Conservation (phyloP, 2,888 invertebrate species). For the Suillia variegata region DNA sequence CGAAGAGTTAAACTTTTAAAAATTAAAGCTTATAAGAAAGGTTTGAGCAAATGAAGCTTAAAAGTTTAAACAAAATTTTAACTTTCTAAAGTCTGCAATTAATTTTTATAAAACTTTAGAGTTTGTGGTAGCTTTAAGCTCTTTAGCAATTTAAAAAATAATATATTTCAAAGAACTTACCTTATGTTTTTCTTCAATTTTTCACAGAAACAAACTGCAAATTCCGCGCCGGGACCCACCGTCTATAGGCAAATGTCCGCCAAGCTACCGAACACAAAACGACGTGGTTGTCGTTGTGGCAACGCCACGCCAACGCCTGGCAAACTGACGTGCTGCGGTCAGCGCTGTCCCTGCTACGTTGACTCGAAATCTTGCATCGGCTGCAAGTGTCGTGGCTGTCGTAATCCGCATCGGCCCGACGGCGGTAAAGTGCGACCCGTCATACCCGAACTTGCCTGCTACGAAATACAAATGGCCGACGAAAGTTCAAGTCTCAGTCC, state of each 20-base stretch:
- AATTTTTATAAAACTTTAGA: no score
- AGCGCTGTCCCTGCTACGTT: constrained; percentile 92
- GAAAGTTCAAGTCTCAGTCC: constrained; percentile 38
- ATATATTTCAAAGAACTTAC: constrained; percentile 4
- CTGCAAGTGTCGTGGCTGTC: constrained; percentile 90
- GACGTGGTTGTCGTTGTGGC: constrained; percentile 87
- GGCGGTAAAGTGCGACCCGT: constrained; percentile 75
- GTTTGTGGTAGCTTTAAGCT: no score
- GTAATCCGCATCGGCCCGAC: constrained; percentile 86
- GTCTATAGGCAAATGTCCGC: constrained; percentile 28
- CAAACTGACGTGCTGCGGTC: constrained; percentile 90
- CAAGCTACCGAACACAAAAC: constrained; percentile 62
- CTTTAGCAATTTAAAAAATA: neutral
- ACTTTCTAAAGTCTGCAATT: no score
- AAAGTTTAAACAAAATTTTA: no score
- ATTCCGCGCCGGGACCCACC: constrained; percentile 26
- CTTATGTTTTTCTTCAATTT: constrained; percentile 18
- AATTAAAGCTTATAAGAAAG: no score
- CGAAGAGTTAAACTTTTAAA: no score
- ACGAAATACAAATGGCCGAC: constrained; percentile 63
- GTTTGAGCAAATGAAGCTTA: no score
- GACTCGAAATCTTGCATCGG: constrained; percentile 87
- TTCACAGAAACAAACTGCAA: constrained; percentile 29
- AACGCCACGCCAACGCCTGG: constrained; percentile 88
- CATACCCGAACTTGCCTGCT: constrained; percentile 70